Percentiles rank a stretch among this genome's conserved stretches.
These are phyloP conservation scores for Hippocampus mohnikei DNA, from an alignment of 2,113 vertebrate species.

Conservation along the genomic window DNA sequence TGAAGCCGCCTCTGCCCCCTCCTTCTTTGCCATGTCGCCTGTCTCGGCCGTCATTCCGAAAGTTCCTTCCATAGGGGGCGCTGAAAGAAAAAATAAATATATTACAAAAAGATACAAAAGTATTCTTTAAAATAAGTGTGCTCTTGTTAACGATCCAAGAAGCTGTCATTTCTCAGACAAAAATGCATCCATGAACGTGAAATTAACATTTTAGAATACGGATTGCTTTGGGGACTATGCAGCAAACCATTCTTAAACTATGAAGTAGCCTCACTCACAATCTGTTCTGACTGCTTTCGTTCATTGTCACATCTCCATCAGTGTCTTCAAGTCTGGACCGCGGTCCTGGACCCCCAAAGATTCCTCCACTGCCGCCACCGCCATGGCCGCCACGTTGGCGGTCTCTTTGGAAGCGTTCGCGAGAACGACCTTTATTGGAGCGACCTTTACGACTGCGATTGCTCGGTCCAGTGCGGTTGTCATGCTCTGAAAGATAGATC, in stretches of 20 bases:
- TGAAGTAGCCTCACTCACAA: slow-evolving; percentile 69
- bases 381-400: slow-evolving; percentile 64
- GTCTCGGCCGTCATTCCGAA: slow-evolving; percentile 69
- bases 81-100: slow-evolving; percentile 47
- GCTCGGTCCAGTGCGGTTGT: slow-evolving; percentile 74
- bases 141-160: not conserved
- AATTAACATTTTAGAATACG: not conserved
- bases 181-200: not conserved
- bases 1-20: slow-evolving; percentile 51
- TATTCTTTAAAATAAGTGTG: not conserved
- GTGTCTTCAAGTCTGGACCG: slow-evolving; percentile 68
- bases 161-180: not conserved
- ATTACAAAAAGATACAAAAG: not conserved
- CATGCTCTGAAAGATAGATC: slow-evolving; percentile 71
- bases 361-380: slow-evolving; percentile 43
- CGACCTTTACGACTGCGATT: slow-evolving; percentile 76
- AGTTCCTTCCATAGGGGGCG: slow-evolving; percentile 73
- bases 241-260: not conserved
- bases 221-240: not conserved
- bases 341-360: slow-evolving; percentile 50
- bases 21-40: slow-evolving; percentile 53
- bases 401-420: slow-evolving; percentile 66
- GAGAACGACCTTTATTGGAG: slow-evolving; percentile 71
- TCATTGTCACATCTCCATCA: slow-evolving; percentile 79
- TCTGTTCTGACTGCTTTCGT: slow-evolving; percentile 69